phyloP scores from a whole-genome alignment of 2,888 invertebrate genomes.

The Oegoconia quadripuncta region DNA sequence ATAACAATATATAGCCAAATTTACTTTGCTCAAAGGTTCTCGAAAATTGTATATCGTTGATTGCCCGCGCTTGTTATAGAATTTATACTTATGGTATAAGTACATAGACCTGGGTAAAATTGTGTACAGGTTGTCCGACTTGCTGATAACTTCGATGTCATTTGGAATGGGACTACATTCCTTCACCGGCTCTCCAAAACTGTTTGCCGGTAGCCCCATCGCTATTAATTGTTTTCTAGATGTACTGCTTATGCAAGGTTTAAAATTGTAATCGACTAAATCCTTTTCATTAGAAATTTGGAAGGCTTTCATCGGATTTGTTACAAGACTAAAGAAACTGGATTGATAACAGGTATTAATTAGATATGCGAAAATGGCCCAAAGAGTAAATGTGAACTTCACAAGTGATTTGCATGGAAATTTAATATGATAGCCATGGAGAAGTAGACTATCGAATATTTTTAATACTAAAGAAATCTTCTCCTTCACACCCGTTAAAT shows the following conservation, averaged over 20 bases:
- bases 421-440: conserved; percentile 24
- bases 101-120: too few species aligned
- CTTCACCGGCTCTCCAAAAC: too few species aligned
- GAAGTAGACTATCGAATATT: conserved; percentile 30
- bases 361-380: conserved; percentile 42
- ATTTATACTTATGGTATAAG: too few species aligned
- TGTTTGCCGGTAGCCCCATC: too few species aligned
- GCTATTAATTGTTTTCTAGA: too few species aligned
- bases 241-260: too few species aligned
- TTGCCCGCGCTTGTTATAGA: too few species aligned
- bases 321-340: conserved; percentile 28
- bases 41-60: conserved; percentile 29
- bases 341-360: conserved; percentile 31
- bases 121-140: too few species aligned
- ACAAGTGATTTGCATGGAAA: conserved; percentile 17
- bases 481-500: conserved; percentile 26
- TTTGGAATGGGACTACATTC: too few species aligned
- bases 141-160: too few species aligned
- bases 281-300: conserved; percentile 36
- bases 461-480: conserved; percentile 21
- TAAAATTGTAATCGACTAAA: too few species aligned
- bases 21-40: conserved; percentile 34
- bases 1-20: conserved; percentile 45
- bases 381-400: conserved; percentile 29
- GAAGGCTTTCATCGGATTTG: conserved; percentile 32